Evolutionary conservation across 2,113 vertebrate genomes (phyloP), one percentile per base, ranked within the genome.

Genomic region (Synodontis membranacea): DNA sequence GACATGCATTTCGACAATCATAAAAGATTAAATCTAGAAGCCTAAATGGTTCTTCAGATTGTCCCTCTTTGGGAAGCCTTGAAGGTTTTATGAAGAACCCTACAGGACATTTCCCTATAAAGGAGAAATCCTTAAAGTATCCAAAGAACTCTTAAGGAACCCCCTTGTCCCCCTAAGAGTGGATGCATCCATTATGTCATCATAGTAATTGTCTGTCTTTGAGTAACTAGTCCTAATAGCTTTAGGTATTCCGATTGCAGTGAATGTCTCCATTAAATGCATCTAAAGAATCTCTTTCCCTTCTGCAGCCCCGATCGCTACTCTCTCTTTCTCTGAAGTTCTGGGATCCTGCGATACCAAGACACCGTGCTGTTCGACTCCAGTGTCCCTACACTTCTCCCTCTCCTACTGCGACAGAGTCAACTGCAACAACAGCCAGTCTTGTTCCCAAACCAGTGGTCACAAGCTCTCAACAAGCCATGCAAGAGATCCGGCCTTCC

Each of bases 301-400:
- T 84, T 82, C 56, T 88, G 28, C 76, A 94, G 94, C 83, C 87
- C 88, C 87, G 91, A 39, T 87, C 84, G 0, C 82, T 88, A 6
- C 44, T 91, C 62, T 92, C 91, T 5, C 86, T 95, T 72, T 86
- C 84, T 17, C 11, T 95, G 78, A 92, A 88, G 82, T 94, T 92
- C 88, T 94, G 92, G 93, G 92, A 95, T 64, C 4, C 70, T 21
- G 82, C 78, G 31, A 15, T 79, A 14, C 39, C 14, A 0, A 88
- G 88, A 78, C 90, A 92, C 8, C 87, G 86, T 28, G 90, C 79
- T 39, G 2, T 94, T 84, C 91, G 93, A 37, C 66, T 93, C 42
- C 89, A 88, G 3, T 95, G 95, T 70, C 92, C 92, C 0, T 83
- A 86, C 74, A 81, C 12, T 44, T 21, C 50, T 37, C 42, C 54